These are phyloP conservation scores for Candoia aspera DNA, from an alignment of 2,113 vertebrate species.

Conservation along the genomic window DNA sequence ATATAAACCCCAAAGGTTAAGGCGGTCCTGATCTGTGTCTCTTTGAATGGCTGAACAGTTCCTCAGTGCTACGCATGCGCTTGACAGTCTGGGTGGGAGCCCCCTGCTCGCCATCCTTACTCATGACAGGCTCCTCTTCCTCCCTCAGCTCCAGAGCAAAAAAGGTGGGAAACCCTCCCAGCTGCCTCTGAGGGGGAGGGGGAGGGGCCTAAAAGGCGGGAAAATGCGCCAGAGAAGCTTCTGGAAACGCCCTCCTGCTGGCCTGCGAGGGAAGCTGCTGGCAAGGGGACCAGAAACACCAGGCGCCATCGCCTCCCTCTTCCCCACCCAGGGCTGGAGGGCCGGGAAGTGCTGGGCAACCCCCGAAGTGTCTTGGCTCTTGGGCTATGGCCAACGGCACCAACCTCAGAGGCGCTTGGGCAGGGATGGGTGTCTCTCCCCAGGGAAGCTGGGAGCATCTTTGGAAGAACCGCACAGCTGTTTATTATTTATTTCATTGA, in stretches of 20 bases:
- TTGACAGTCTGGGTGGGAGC: too few relatives aligned
- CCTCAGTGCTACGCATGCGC: too few relatives aligned
- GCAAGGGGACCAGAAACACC: background rate
- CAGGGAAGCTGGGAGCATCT: background rate
- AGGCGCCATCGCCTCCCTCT: background rate
- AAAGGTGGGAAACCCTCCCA: background rate
- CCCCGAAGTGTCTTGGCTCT: too few relatives aligned
- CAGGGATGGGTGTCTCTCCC: background rate
- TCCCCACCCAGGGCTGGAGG: background rate
- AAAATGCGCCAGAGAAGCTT: background rate
- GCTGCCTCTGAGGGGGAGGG: background rate
- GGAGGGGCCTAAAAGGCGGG: background rate
- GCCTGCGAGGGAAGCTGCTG: background rate
- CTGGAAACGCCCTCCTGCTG: background rate
- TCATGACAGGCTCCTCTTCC: background rate
- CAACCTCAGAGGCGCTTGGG: background rate
- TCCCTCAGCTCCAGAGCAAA: background rate
- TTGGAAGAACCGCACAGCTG: background rate
- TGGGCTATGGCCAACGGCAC: too few relatives aligned
- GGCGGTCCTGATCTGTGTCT: too few relatives aligned
- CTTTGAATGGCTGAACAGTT: too few relatives aligned
- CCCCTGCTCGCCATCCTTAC: too few relatives aligned
- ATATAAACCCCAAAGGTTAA: too few relatives aligned
- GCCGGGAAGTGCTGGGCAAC: too few relatives aligned
- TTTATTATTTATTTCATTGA: background rate